Base-by-base conservation (phyloP, 1,140 invertebrate species). In the Drosophila ogumai region DNA sequence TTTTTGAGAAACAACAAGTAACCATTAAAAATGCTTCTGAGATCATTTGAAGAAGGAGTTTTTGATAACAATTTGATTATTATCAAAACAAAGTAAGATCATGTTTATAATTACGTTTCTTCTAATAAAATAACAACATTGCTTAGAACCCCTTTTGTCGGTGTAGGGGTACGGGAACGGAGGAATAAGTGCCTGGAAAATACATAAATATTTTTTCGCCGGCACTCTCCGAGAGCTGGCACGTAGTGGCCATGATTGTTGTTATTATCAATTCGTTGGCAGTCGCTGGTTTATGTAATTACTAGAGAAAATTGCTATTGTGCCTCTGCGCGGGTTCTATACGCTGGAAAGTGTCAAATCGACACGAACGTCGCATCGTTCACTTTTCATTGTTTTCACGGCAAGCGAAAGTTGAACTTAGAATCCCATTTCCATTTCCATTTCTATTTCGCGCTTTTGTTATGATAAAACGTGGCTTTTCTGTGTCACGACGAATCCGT, bases 221-320 rank as follows among this genome's bases (percentile, higher is more conserved):
- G 32, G 15, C 63, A 38, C 36, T 68, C 63, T 67, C 17, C 9
- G 46, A 55, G 32, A 44, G 47, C 64, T 44, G 67, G 67, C 69
- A 73, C 69, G 69, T 73, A 73, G 67, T 36, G 22, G 54, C 68
- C 68, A 58, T 59, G 69, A 73, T 50, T 73, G 67, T 50, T 50
- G 49, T 72, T 50, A 59, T 73, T 73, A 73, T 73, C 69, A 73
- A 59, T 43, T 65, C 56, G 61, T 25, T 71, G 57, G 49, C 49
- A 17, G 28, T 50, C 28, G 28, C 49, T 50, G 28, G 28, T 49
- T 73, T 73, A 73, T 73, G 69, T 73, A 73, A 73, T 73, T 73
- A 50, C 68, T 47, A 56, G 19, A 44, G 41, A 57, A 56, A 57
- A 40, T 41, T 1, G 9, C 34, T 56, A 17, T 66, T 63, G 41